Conservation (phyloP, 2,888 invertebrate genomes). For the Teleiodes luculella region DNA sequence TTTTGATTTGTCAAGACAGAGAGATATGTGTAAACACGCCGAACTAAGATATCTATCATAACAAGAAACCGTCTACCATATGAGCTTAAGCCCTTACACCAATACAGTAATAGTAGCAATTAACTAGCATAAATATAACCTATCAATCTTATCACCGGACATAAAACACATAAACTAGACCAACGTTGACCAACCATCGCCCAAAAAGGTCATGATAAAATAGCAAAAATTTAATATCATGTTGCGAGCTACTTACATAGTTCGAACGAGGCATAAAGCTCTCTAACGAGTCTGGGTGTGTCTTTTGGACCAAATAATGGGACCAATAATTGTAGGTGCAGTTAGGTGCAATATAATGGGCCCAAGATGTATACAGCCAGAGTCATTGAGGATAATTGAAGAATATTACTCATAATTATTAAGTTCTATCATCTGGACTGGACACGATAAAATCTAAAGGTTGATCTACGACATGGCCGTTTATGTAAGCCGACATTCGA, state of each 20-base stretch:
- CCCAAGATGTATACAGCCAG: constrained; percentile 35
- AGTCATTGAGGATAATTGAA: constrained; percentile 36
- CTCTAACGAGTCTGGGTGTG: constrained; percentile 74
- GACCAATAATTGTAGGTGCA: constrained; percentile 66
- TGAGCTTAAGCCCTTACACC: not conserved
- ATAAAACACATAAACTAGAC: constrained; percentile 1
- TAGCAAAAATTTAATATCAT: constrained; percentile 12
- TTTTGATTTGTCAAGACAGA: no score
- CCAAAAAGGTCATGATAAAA: constrained; percentile 9
- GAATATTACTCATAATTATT: constrained; percentile 36
- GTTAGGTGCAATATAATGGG: constrained; percentile 56
- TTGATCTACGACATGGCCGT: constrained; percentile 6
- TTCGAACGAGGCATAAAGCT: constrained; percentile 62
- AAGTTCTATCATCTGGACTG: constrained; percentile 11
- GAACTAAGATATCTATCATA: not conserved
- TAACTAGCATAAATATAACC: not conserved
- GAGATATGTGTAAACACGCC: no score
- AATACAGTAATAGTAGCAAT: not conserved
- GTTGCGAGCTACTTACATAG: constrained; percentile 18
- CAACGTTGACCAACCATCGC: not conserved
- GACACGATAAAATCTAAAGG: constrained; percentile 8
- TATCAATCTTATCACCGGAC: not conserved
- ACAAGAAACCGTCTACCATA: not conserved
- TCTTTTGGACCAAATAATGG: constrained; percentile 69
- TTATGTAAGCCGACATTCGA: constrained; percentile 3